These are phyloP conservation scores for Drosophila gaucha DNA, from an alignment of 2,888 invertebrate genomes.

Conservation along the genomic window DNA sequence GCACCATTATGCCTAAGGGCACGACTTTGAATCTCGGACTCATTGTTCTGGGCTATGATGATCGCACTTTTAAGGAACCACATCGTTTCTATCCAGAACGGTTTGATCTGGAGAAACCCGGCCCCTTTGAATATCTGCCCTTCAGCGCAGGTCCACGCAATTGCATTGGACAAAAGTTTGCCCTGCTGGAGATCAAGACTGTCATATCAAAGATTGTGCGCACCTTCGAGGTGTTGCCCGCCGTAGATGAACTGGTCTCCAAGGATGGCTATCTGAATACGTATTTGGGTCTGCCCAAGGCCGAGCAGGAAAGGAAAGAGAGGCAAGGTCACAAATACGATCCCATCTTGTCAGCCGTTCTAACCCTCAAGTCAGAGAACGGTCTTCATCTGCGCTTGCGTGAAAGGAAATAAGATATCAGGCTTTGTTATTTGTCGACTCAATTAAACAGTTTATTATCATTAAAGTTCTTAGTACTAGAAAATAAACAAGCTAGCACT, in stretches of 20 bases:
- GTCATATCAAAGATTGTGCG: conserved; percentile 86
- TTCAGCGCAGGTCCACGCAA: conserved; percentile 89
- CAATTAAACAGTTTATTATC: not conserved
- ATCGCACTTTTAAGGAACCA: conserved; percentile 79
- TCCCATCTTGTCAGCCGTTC: conserved; percentile 84
- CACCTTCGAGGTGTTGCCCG: conserved; percentile 84
- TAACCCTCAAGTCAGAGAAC: conserved; percentile 85
- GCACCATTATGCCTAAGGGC: conserved; percentile 74
- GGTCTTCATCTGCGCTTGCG: conserved; percentile 85
- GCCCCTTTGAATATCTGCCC: conserved; percentile 86
- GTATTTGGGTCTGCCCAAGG: conserved; percentile 50
- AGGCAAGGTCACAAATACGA: conserved; percentile 77
- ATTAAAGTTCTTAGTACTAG: not conserved
- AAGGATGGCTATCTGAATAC: conserved; percentile 70
- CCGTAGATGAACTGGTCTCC: conserved; percentile 73
- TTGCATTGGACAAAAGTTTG: conserved; percentile 86
- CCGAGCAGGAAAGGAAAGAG: conserved; percentile 40
- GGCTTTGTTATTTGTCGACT: conserved; percentile 3
- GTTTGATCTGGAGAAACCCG: conserved; percentile 83
- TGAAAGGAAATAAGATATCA: conserved; percentile 61
- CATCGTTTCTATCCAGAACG: conserved; percentile 85
- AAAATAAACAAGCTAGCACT: not conserved
- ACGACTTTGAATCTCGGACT: conserved; percentile 70
- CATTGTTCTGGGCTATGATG: conserved; percentile 78
- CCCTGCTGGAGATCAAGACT: conserved; percentile 86